Conservation (phyloP, 2,888 invertebrate species). For the Caenorhabditis sp. region DNA sequence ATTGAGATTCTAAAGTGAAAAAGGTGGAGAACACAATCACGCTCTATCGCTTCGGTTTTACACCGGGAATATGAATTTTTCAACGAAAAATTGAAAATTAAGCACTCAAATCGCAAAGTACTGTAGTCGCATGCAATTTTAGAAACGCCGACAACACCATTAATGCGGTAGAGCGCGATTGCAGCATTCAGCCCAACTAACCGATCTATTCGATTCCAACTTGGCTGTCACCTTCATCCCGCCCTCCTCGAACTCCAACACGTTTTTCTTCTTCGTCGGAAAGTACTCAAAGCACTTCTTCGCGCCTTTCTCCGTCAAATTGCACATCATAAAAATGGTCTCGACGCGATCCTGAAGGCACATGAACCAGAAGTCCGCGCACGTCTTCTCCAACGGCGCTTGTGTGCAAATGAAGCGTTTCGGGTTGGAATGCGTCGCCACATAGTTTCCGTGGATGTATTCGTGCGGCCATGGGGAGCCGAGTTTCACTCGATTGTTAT, state of each 20-base stretch:
- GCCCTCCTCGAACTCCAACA: constrained; percentile 19
- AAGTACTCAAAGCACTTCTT: constrained; percentile 45
- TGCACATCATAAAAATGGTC: constrained; percentile 66
- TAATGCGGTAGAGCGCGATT: too few species aligned
- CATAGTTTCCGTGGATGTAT: constrained; percentile 69
- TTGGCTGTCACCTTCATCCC: constrained; percentile 29
- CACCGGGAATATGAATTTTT: too few species aligned
- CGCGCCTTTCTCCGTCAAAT: constrained; percentile 59
- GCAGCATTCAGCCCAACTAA: too few species aligned
- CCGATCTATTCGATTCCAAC: constrained; percentile 5
- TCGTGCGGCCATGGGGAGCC: constrained; percentile 45
- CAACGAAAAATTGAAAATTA: too few species aligned
- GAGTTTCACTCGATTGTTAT: constrained; percentile 59
- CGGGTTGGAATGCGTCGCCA: constrained; percentile 50
- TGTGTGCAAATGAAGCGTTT: constrained; percentile 66
- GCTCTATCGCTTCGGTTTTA: too few species aligned
- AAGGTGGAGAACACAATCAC: too few species aligned
- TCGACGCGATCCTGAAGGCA: constrained; percentile 57
- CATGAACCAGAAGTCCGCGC: constrained; percentile 67
- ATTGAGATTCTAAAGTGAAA: too few species aligned
- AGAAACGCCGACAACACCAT: too few species aligned
- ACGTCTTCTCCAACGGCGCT: constrained; percentile 66
- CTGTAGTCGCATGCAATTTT: too few species aligned
- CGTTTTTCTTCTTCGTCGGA: constrained; percentile 14
- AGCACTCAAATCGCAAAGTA: too few species aligned